Conservation (phyloP, 1,140 invertebrate species). For the Fopius arisanus region DNA sequence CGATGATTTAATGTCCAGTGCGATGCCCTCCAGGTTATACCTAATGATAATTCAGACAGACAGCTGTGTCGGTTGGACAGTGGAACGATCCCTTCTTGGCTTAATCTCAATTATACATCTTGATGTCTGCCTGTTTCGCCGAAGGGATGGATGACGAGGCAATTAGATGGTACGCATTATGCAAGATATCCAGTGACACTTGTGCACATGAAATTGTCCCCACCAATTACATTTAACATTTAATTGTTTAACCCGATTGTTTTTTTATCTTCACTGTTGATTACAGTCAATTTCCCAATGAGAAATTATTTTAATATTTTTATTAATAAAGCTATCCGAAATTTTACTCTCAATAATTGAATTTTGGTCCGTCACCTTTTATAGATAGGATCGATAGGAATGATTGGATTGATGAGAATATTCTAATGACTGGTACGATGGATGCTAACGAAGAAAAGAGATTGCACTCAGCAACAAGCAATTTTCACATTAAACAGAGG, state of each 20-base stretch:
- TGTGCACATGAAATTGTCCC: neutral
- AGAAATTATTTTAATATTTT: too few species aligned
- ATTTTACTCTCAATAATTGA: too few species aligned
- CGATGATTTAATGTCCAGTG: conserved; percentile 23
- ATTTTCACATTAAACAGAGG: too few species aligned
- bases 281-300: neutral
- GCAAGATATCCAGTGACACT: conserved; percentile 15
- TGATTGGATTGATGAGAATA: too few species aligned
- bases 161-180: conserved; percentile 32
- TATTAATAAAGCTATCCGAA: too few species aligned
- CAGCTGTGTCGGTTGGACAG: conserved; percentile 19
- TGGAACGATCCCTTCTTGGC: neutral
- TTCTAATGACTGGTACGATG: too few species aligned
- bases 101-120: neutral
- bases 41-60: conserved; percentile 30
- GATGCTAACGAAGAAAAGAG: neutral
- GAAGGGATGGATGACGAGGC: conserved; percentile 15
- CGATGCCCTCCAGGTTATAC: conserved; percentile 11
- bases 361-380: too few species aligned
- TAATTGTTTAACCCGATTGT: conserved; percentile 12
- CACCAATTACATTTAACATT: neutral
- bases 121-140: neutral
- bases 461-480: too few species aligned
- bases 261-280: neutral
- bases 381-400: too few species aligned